Conservation (phyloP, 2,888 invertebrate genomes). For the Mimachlamys varia region DNA sequence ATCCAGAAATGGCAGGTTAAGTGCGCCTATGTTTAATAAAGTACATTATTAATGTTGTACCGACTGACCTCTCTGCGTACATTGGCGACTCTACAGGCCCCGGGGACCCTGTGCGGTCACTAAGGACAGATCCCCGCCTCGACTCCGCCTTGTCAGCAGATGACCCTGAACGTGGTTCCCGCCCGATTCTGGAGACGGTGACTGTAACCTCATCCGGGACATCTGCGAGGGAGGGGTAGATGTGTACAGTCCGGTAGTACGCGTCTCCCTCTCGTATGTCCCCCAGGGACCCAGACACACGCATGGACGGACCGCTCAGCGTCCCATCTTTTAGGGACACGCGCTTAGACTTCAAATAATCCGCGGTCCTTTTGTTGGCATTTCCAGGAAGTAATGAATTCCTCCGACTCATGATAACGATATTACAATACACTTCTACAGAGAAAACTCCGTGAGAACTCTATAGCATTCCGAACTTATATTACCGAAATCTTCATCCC, state of each 20-base stretch:
- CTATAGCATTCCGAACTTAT: too few relatives aligned
- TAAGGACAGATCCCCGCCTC: conserved; percentile 61
- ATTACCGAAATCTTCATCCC: too few relatives aligned
- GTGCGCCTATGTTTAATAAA: too few relatives aligned
- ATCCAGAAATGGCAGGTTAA: too few relatives aligned
- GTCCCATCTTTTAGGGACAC: conserved; percentile 61
- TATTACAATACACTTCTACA: not conserved
- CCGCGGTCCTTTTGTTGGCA: conserved; percentile 43
- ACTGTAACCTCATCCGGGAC: conserved; percentile 61
- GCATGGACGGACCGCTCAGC: conserved; percentile 46
- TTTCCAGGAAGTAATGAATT: conserved; percentile 56
- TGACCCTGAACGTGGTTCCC: conserved; percentile 43
- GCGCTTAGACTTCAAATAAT: conserved; percentile 55
- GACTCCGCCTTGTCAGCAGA: conserved; percentile 52
- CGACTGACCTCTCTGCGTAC: conserved; percentile 45
- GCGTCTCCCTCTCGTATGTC: conserved; percentile 69
- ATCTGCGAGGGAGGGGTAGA: conserved; percentile 65
- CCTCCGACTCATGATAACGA: conserved; percentile 56
- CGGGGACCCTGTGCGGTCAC: conserved; percentile 57
- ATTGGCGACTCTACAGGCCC: conserved; percentile 52
- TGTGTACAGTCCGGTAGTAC: conserved; percentile 66
- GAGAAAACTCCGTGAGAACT: not conserved
- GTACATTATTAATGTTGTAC: not conserved
- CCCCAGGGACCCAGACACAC: conserved; percentile 52
- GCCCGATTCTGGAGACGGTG: conserved; percentile 54